A percentile compares a stretch with the other conserved stretches of the same genome.
Evolutionary conservation across 1,140 invertebrate genomes (phyloP).

Genomic region (Zelostemma sp.): DNA sequence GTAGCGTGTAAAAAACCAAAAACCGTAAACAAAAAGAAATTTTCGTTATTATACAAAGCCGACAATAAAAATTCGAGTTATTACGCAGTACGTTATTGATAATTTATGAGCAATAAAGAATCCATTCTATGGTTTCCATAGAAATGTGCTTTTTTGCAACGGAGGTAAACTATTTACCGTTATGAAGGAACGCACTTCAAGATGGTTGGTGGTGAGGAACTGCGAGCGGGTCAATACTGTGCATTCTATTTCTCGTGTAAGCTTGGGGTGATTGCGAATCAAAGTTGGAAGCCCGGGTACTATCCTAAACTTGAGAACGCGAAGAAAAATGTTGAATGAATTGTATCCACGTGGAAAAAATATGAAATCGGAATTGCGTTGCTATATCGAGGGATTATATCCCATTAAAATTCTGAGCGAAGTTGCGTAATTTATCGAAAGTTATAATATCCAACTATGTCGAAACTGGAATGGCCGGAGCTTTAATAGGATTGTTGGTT

Average conservation of each 20-base stretch:
- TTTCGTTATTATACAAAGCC: too few species aligned
- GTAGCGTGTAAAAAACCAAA: too few species aligned
- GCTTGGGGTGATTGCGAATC: not conserved
- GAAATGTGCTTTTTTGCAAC: too few species aligned
- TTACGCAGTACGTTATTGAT: too few species aligned
- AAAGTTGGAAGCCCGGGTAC: not conserved
- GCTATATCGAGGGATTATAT: not conserved
- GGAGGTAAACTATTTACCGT: too few species aligned
- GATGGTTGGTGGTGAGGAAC: constrained; percentile 1
- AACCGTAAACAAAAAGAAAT: too few species aligned
- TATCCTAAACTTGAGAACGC: not conserved
- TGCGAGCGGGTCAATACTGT: not conserved
- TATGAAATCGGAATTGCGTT: not conserved
- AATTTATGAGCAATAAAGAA: too few species aligned
- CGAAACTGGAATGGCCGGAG: not conserved
- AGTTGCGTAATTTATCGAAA: not conserved
- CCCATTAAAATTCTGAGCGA: not conserved
- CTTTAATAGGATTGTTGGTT: not conserved
- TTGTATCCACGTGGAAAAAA: not conserved
- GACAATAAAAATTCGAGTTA: too few species aligned
- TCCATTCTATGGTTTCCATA: too few species aligned
- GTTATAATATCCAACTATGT: not conserved
- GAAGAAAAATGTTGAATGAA: not conserved
- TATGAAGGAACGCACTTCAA: not conserved
- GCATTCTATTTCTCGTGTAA: constrained; percentile 1